Base-by-base conservation (phyloP, 2,797 vertebrate species). In the Sebastes itinus region DNA sequence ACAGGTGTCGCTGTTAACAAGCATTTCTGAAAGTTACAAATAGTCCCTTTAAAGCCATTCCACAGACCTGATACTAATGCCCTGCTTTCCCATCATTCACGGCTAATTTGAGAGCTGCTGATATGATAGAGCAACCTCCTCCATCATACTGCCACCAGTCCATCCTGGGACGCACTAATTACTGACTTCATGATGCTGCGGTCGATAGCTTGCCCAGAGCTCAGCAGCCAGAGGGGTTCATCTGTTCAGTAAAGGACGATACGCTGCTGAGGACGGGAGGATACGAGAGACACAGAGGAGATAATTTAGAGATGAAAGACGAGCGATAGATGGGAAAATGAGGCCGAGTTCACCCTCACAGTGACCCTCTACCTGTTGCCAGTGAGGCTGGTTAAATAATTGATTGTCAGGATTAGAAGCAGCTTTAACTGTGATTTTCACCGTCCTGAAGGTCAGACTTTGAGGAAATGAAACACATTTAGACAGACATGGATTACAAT, bases 131-230 rank as follows among this genome's bases (percentile, higher is more conserved):
- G 18, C 4, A 60, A 22, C 23, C 62, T 6, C 1, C 3, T 88
- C 76, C 2, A 79, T 87, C 85, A 82, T 60, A 14, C 79, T 77
- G 86, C 84, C 86, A 73, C 58, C 66, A 54, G 60, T 69, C 59
- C 72, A 38, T 46, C 77, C 25, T 18, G 70, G 49, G 75, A 84
- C 5, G 16, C 38, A 63, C 77, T 86, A 89, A 92, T 90, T 85
- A 90, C 78, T 77, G 77, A 30, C 64, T 74, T 78, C 79, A 70
- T 77, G 82, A 89, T 60, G 74, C 62, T 60, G 79, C 66, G 64
- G 89, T 86, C 32, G 72, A 90, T 86, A 80, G 16, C 30, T 49
- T 9, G 16, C 25, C 73, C 33, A 42, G 49, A 65, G 72, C 85
- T 80, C 30, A 69, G 81, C 60, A 63, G 70, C 55, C 69, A 55